phyloP scores from a whole-genome alignment of 1,140 invertebrate genomes.

The Bombus confusus region DNA sequence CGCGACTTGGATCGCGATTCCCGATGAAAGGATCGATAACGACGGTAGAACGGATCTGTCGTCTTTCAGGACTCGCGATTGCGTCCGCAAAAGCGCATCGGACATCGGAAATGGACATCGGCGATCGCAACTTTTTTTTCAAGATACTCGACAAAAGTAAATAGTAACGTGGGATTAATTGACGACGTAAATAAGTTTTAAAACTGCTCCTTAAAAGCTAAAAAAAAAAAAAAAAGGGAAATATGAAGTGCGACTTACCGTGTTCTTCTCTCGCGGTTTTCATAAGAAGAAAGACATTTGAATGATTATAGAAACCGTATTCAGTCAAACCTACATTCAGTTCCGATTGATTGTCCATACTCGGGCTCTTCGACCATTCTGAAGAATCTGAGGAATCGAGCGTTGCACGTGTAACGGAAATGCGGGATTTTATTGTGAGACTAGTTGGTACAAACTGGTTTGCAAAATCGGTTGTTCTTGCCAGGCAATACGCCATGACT shows the following conservation, averaged over 20 bases:
- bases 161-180: no score
- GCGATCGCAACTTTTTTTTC: neutral
- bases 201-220: neutral
- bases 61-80: neutral
- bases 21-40: neutral
- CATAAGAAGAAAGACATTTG: neutral
- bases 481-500: slow-evolving; percentile 19
- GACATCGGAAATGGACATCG: neutral
- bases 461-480: slow-evolving; percentile 17
- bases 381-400: neutral
- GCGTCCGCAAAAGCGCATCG: neutral
- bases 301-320: neutral
- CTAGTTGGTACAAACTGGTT: slow-evolving; percentile 6
- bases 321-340: neutral
- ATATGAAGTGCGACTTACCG: neutral
- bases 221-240: neutral
- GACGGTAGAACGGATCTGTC: neutral
- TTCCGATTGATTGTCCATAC: neutral
- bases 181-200: neutral
- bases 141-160: no score
- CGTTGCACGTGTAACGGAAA: neutral
- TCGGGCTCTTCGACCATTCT: neutral
- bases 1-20: neutral
- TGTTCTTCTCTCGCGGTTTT: neutral
- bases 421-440: slow-evolving; percentile 1